Percentiles rank a stretch among this genome's conserved stretches.
Conservation (phyloP, 2,113 vertebrate genomes). For the Phalacrocorax aristotelis region DNA sequence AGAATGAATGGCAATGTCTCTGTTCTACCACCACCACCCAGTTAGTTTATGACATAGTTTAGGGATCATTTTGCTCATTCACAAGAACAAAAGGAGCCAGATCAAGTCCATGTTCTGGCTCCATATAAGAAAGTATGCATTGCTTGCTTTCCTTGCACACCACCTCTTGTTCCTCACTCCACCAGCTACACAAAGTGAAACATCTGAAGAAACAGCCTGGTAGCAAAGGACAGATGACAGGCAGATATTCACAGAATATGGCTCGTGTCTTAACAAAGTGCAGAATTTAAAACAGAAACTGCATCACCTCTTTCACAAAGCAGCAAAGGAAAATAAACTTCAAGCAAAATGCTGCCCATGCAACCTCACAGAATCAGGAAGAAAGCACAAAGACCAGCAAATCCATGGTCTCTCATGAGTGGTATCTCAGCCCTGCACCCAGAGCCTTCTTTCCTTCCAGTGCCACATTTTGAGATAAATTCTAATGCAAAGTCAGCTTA, state of each 20-base stretch:
- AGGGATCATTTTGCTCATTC: background rate
- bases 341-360: background rate
- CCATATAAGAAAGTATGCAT: background rate
- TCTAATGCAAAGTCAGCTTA: background rate
- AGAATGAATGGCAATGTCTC: background rate
- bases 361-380: background rate
- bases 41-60: background rate
- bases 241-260: background rate
- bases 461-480: background rate
- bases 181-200: background rate
- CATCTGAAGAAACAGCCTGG: background rate
- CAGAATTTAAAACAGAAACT: background rate
- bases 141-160: background rate
- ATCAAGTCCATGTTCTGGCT: background rate
- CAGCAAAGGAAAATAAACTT: background rate
- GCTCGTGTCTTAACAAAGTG: background rate
- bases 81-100: background rate
- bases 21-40: background rate
- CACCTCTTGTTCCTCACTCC: background rate
- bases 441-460: background rate
- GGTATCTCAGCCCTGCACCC: background rate
- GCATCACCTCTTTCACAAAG: background rate
- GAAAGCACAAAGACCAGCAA: background rate
- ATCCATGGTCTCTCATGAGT: rapidly evolving
- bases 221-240: background rate